Conservation (phyloP, 2,888 invertebrate genomes). For the Chironomus tentans region DNA sequence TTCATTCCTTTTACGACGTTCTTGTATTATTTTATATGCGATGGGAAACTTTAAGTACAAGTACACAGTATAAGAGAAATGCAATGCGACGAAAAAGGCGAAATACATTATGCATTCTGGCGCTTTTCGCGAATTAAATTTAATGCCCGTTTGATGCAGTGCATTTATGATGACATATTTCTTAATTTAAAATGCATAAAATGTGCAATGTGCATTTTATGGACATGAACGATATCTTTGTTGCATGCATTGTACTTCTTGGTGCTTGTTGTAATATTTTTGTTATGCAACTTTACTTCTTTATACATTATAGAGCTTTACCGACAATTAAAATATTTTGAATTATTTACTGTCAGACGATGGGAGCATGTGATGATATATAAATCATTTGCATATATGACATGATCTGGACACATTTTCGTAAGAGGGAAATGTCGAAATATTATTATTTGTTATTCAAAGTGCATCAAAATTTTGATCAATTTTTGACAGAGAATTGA, state of each 20-base stretch:
- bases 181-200: slow-evolving; percentile 16
- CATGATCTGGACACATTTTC: too few relatives aligned
- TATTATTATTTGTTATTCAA: too few relatives aligned
- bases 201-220: slow-evolving; percentile 13
- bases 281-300: background rate
- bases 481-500: too few relatives aligned
- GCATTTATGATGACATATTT: slow-evolving; percentile 14
- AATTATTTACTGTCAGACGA: background rate
- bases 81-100: background rate
- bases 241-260: background rate
- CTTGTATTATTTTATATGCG: background rate
- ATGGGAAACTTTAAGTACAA: background rate
- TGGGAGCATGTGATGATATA: too few relatives aligned
- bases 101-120: slow-evolving; percentile 16
- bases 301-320: background rate
- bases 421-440: too few relatives aligned
- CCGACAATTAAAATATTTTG: background rate
- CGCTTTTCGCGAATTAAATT: slow-evolving; percentile 22
- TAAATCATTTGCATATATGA: too few relatives aligned
- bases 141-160: slow-evolving; percentile 15
- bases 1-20: background rate
- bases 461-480: too few relatives aligned
- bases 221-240: background rate
- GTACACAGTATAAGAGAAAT: background rate
- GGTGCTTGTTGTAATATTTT: background rate